Conservation (phyloP, 2,113 vertebrate genomes). For the Galbula dea region DNA sequence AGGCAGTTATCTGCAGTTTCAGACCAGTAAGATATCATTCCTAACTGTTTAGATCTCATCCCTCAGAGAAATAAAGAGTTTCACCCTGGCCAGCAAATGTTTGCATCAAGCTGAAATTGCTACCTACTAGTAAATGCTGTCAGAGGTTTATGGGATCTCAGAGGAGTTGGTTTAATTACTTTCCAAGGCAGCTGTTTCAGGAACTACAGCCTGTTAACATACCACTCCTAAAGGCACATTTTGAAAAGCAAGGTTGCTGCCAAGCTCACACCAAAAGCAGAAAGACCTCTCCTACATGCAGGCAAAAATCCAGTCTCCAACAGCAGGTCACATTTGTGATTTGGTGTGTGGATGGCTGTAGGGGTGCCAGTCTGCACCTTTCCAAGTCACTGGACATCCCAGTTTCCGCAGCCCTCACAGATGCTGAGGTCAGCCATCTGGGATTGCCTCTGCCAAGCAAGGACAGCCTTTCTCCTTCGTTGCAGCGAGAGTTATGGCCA, state of each 20-base stretch:
- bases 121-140: neutral
- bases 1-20: neutral
- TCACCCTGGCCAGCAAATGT: neutral
- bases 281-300: neutral
- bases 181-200: neutral
- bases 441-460: neutral
- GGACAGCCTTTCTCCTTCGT: neutral
- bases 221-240: neutral
- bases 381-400: neutral
- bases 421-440: neutral
- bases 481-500: neutral
- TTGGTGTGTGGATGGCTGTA: neutral
- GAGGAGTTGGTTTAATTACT: slow-evolving; percentile 21
- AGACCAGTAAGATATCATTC: neutral
- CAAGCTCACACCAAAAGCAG: neutral
- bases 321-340: neutral
- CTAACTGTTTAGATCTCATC: slow-evolving; percentile 10
- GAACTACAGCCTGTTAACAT: neutral
- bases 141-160: neutral
- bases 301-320: neutral
- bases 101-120: neutral
- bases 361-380: neutral
- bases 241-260: neutral
- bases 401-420: neutral
- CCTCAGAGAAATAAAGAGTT: neutral